Evolutionary conservation across 1,140 invertebrate genomes (phyloP).

Genomic region (Orussus abietinus): DNA sequence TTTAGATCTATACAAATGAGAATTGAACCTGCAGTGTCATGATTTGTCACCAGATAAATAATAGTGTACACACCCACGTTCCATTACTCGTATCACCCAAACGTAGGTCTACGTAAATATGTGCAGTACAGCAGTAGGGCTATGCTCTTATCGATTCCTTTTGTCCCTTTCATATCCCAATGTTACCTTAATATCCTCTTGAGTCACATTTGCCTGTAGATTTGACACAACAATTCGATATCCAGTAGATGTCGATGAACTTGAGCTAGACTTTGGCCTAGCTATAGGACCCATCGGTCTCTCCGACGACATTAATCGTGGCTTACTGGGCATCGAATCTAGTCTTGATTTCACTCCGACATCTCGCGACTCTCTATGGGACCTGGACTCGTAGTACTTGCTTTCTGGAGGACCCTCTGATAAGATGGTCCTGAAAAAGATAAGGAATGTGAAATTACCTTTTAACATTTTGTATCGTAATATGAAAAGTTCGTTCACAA

Average conservation of each 20-base stretch:
- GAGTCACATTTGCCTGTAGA: conserved; percentile 77
- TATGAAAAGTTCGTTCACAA: background rate
- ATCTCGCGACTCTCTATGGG: conserved; percentile 40
- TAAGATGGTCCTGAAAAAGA: conserved; percentile 35
- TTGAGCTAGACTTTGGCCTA: conserved; percentile 49
- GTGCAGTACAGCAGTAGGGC: too few relatives aligned
- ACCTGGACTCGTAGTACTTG: conserved; percentile 43
- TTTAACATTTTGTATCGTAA: background rate
- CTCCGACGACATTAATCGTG: conserved; percentile 51
- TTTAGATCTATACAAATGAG: too few relatives aligned
- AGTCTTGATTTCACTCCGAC: conserved; percentile 51
- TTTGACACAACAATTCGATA: conserved; percentile 84
- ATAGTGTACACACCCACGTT: too few relatives aligned
- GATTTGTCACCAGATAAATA: too few relatives aligned
- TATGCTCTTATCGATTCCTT: too few relatives aligned
- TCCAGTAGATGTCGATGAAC: conserved; percentile 52
- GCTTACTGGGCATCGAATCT: conserved; percentile 47
- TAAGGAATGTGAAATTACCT: background rate
- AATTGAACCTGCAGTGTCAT: too few relatives aligned
- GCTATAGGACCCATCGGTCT: conserved; percentile 54
- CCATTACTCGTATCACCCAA: too few relatives aligned
- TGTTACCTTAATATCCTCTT: conserved; percentile 80
- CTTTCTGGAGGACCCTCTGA: conserved; percentile 41
- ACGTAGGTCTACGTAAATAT: too few relatives aligned
- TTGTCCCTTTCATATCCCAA: too few relatives aligned